Percentiles rank a stretch among this genome's conserved stretches.
phyloP scores from a whole-genome alignment of 2,113 vertebrate genomes.

The Aldabrachelys gigantea region DNA sequence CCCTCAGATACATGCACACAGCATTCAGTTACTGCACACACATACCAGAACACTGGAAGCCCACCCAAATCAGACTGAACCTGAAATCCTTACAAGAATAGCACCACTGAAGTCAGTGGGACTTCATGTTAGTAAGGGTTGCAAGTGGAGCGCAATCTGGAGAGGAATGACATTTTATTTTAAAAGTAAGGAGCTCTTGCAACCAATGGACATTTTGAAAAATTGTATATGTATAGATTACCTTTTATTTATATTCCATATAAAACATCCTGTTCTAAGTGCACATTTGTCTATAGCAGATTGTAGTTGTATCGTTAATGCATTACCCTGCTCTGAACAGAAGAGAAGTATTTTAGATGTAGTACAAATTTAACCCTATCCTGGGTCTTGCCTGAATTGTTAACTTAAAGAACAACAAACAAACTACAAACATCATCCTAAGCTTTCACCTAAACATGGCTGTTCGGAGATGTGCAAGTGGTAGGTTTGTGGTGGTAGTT shows the following conservation, averaged over 20 bases:
- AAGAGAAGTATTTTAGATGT: conserved; percentile 60
- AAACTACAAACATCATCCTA: background rate
- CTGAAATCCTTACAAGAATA: background rate
- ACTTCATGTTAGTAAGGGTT: background rate
- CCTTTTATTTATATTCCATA: background rate
- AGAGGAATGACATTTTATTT: background rate
- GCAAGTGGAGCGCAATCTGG: background rate
- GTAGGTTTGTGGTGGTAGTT: background rate
- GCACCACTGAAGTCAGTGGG: background rate
- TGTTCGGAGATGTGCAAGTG: accelerated
- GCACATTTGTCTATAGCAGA: conserved; percentile 21
- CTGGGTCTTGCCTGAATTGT: background rate
- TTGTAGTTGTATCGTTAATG: conserved; percentile 23
- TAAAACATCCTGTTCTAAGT: background rate
- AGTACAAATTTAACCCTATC: conserved; percentile 44
- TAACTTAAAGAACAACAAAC: background rate
- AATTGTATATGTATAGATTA: background rate
- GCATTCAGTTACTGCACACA: background rate
- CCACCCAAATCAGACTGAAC: background rate
- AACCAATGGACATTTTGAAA: background rate
- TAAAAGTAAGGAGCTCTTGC: background rate
- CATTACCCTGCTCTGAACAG: conserved; percentile 30
- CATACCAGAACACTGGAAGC: background rate
- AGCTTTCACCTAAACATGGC: background rate
- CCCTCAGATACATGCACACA: background rate